phyloP scores from a whole-genome alignment of 2,888 invertebrate species.

The Dastarcus helophoroides region DNA sequence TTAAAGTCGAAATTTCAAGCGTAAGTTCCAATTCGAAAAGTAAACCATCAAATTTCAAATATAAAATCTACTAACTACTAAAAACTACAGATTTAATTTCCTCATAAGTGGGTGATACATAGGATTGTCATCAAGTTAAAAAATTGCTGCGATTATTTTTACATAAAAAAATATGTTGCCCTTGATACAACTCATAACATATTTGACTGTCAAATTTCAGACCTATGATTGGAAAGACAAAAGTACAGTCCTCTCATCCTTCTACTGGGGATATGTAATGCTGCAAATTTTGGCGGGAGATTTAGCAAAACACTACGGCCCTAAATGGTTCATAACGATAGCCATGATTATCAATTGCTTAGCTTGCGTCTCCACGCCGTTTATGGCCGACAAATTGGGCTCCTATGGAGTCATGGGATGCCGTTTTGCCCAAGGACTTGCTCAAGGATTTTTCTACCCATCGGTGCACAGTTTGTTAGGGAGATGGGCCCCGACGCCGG shows the following conservation, averaged over 20 bases:
- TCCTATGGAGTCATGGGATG: slow-evolving; percentile 49
- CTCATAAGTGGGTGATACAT: too few relatives aligned
- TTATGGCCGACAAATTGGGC: slow-evolving; percentile 49
- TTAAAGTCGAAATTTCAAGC: too few relatives aligned
- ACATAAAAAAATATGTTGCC: too few relatives aligned
- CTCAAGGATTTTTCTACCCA: slow-evolving; percentile 60
- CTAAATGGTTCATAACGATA: slow-evolving; percentile 49
- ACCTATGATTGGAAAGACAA: slow-evolving; percentile 41
- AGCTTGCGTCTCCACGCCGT: slow-evolving; percentile 52
- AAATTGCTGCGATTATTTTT: too few relatives aligned
- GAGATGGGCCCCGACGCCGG: slow-evolving; percentile 62
- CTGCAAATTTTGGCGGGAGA: slow-evolving; percentile 58
- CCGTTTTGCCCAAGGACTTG: slow-evolving; percentile 58
- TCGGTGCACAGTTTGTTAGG: slow-evolving; percentile 57
- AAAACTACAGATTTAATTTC: too few relatives aligned
- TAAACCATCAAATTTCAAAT: too few relatives aligned
- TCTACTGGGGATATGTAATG: slow-evolving; percentile 64
- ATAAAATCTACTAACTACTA: too few relatives aligned
- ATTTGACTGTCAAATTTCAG: slow-evolving; percentile 19
- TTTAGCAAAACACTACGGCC: slow-evolving; percentile 59
- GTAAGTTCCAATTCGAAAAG: too few relatives aligned
- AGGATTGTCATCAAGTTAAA: too few relatives aligned
- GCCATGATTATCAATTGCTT: slow-evolving; percentile 48
- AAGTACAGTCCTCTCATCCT: slow-evolving; percentile 52
- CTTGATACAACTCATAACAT: too few relatives aligned